Conservation (phyloP, 2,888 invertebrate species). For the Callyntrura guangdongensis region DNA sequence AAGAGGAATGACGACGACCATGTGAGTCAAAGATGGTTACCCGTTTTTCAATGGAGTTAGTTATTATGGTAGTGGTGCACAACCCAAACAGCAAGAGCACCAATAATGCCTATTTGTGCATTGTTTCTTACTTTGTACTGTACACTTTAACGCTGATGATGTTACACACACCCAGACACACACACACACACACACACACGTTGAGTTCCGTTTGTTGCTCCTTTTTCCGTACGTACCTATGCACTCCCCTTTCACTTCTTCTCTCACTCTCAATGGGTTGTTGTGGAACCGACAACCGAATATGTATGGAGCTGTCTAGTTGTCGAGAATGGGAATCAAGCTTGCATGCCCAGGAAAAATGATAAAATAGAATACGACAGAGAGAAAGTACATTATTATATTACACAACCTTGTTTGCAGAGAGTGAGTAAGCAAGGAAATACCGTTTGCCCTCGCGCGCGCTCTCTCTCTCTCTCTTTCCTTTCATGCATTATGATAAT, state of each 20-base stretch:
- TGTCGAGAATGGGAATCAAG: slow-evolving; percentile 39
- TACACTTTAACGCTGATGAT: slow-evolving; percentile 1
- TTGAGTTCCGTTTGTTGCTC: slow-evolving; percentile 40
- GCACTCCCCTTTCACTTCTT: slow-evolving; percentile 13
- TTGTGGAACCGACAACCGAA: slow-evolving; percentile 32
- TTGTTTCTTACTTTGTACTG: neutral
- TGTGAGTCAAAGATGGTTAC: slow-evolving; percentile 48
- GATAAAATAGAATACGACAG: neutral
- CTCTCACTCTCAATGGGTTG: slow-evolving; percentile 13
- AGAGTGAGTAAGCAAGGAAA: slow-evolving; percentile 15
- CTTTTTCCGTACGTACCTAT: slow-evolving; percentile 24
- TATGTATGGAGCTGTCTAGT: slow-evolving; percentile 30
- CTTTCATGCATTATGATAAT: neutral
- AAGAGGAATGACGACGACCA: slow-evolving; percentile 24
- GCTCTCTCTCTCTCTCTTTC: slow-evolving; percentile 1
- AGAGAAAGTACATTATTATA: slow-evolving; percentile 28
- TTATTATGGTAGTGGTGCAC: slow-evolving; percentile 47
- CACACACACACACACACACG: slow-evolving; percentile 3
- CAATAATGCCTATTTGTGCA: slow-evolving; percentile 20
- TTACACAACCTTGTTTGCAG: slow-evolving; percentile 13
- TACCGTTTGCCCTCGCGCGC: slow-evolving; percentile 27
- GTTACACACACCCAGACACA: neutral
- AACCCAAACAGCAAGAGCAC: neutral
- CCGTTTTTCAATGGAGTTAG: slow-evolving; percentile 33
- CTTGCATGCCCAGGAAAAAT: slow-evolving; percentile 25